Evolutionary conservation across 2,113 vertebrate species (phyloP), one percentile per base, ranked within the genome.

Genomic region (Limanda limanda): DNA sequence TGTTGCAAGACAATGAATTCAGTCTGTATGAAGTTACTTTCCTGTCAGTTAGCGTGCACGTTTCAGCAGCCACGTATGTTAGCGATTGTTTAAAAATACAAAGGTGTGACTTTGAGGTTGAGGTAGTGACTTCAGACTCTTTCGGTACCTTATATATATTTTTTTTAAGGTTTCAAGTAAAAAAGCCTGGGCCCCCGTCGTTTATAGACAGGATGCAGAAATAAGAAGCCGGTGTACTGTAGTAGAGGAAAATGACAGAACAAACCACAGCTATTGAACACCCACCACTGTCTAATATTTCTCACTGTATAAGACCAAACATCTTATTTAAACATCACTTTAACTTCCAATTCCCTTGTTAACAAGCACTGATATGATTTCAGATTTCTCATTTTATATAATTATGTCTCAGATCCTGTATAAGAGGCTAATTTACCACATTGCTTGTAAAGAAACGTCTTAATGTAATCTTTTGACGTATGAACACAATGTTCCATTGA

Each of bases 141-240:
- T 58, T 76, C 48, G 42, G 21, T n/a, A 47, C 10, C 52, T 56
- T 20, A 31, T 31, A 31, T 6, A 7, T 68, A 40, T 42, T 48
- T 2, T 66, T 60, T 56, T 75, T 73, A 18, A 20, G 27, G 63
- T 61, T 57, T 76, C 17, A 17, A 52, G 71, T 65, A 25, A 85
- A 25, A 85, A 90, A 79, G 67, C n/a, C 0, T 55, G 57, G 68
- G 67, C 69, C 54, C 71, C 69, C 56, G 10, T 48, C 64, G 54
- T n/a, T n/a, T 56, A 31, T 60, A 78, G 73, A 87, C 90, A 90
- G 90, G 91, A 91, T 90, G 87, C 86, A 73, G 82, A 81, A 79
- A 80, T 68, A 12, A 48, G 67, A 65, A 57, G 71, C 24, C 52
- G 74, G 65, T 59, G 68, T 69, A 73, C 72, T 84, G 76, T 79